Conservation (phyloP, 1,140 invertebrate species). For the Pseudomyrmex cubaensis region DNA sequence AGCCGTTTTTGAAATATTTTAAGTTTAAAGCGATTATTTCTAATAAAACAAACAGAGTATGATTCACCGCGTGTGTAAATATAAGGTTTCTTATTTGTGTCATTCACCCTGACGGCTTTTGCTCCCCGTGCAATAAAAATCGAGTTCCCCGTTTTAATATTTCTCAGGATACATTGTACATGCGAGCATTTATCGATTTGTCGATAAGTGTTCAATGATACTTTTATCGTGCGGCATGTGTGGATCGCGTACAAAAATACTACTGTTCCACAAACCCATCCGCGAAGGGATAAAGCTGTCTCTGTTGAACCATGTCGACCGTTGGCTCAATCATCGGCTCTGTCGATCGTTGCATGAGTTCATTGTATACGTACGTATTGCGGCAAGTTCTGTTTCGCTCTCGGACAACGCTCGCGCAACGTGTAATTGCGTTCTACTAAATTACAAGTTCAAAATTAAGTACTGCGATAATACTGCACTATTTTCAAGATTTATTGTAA, state of each 20-base stretch:
- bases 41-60: not conserved
- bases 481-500: not conserved
- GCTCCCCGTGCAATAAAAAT: slow-evolving; percentile 28
- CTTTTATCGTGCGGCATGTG: slow-evolving; percentile 75
- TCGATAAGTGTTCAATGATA: slow-evolving; percentile 56
- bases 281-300: slow-evolving; percentile 74
- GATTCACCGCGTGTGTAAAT: not conserved
- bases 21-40: not conserved
- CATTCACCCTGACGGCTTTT: slow-evolving; percentile 32
- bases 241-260: slow-evolving; percentile 76
- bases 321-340: slow-evolving; percentile 26
- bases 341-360: slow-evolving; percentile 40
- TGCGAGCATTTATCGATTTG: slow-evolving; percentile 71
- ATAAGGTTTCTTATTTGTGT: slow-evolving; percentile 8
- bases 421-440: not conserved
- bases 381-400: slow-evolving; percentile 5
- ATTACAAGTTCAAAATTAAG: no score
- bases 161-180: slow-evolving; percentile 69
- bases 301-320: slow-evolving; percentile 67
- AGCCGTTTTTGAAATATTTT: no score
- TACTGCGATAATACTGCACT: not conserved
- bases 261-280: slow-evolving; percentile 75
- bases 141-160: slow-evolving; percentile 53
- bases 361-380: slow-evolving; percentile 5
- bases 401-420: not conserved